Evolutionary conservation across 2,888 invertebrate genomes (phyloP), one percentile per base, ranked within the genome.

Genomic region (Bruchidius siliquastri): DNA sequence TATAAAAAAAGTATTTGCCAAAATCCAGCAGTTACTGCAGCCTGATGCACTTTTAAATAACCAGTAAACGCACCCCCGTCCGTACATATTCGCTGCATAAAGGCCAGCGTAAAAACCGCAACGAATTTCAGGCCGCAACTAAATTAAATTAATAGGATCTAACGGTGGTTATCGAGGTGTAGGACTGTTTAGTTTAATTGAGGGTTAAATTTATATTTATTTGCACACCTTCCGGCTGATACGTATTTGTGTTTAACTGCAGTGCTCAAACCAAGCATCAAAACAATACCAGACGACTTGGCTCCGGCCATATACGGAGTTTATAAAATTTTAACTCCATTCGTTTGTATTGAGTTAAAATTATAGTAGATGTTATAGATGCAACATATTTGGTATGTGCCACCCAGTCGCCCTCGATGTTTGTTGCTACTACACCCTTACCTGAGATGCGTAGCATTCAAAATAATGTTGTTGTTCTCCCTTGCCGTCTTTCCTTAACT

Each of bases 131-230:
- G 13, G 68, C 68, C 10, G 10, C 6, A 22, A 68, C 1, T 21
- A 68, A 68, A 71, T 21, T 71, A 67, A 71, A 71, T 22, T n/a
- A 22, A 21, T 20, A 26, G 67, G 20, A 22, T 20, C 21, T 67
- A 72, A 72, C 72, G 72, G 72, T 72, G 72, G 67, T 68, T n/a
- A 72, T 67, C 72, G 72, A 72, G 30, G 68, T 68, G 72, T 72
- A 21, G 22, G 68, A 49, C 26, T n/a, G 22, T 26, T 68, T 68
- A 68, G 21, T 22, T 67, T 72, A 67, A 68, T 68, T 72, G 26
- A 3, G 68, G 72, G 26, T 72, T 22, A 67, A 68, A 72, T 30
- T 21, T 22, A 21, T 68, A 68, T 68, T n/a, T 68, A 68, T 68
- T 68, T 68, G 13, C 49, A 49, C 49, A 49, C 49, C 49, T 49